Base-by-base conservation (phyloP, 2,888 invertebrate species). In the Hypselothyrea guttata region DNA sequence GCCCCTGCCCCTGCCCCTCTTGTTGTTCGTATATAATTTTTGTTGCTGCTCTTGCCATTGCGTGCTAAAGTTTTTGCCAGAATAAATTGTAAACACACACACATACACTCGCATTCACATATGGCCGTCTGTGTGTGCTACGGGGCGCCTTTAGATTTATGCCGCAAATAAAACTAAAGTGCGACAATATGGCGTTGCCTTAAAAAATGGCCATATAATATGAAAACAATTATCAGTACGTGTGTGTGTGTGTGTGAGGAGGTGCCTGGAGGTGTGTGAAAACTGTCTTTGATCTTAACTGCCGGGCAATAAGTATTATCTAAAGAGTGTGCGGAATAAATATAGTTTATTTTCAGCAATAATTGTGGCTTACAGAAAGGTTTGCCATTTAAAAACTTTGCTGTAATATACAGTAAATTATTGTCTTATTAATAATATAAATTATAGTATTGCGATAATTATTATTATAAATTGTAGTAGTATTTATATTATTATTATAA, bases 111-210 rank as follows among this genome's bases (percentile, higher is more conserved):
- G 9, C 77, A 45, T 22, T 11, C 42, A 27, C 15, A 13, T 38
- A 40, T 51, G 16, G 34, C 22, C 58, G 51, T 38, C 42, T 35
- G 12, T 42, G 66, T 47, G 35, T 55, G 68, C 58, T 63, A 48
- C 37, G 72, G 54, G 54, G 54, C 42, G 61, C 73, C 70, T 46
- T 47, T 67, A 73, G 81, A 81, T 81, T 81, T 81, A 81, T 81
- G 86, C 74, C 63, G 53, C 84, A 81, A 86, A 86, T 81, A 86
- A 86, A 86, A 86, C 76, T 76, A 73, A 86, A 79, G 82, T 84
- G 81, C 77, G 86, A 84, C 86, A 81, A 84, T 86, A 84, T 71
- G 79, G 73, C 58, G 85, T 68, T 85, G 75, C 61, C 79, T 78
- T 78, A 68, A 82, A 82, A 84, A 77, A 64, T 54, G 49, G 38